These are phyloP conservation scores for Hetaerina americana DNA, from an alignment of 1,140 invertebrate species.

Conservation along the genomic window DNA sequence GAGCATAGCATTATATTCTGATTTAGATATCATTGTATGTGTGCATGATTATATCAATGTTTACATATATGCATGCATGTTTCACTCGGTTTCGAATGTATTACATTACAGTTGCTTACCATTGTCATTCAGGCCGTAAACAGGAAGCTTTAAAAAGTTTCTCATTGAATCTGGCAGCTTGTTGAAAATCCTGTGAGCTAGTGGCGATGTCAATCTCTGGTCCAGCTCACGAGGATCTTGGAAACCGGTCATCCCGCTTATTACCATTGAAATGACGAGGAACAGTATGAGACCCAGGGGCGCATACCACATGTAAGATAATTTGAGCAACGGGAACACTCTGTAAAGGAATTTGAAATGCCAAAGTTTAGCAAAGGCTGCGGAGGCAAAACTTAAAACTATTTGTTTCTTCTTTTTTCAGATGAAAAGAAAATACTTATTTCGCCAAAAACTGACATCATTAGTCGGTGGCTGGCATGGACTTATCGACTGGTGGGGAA, in stretches of 20 bases:
- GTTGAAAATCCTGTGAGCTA: background rate
- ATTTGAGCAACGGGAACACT: slow-evolving; percentile 37
- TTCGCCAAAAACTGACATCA: too few relatives aligned
- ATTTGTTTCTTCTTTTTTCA: too few relatives aligned
- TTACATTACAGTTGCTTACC: background rate
- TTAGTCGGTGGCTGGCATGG: too few relatives aligned
- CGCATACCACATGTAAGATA: slow-evolving; percentile 68
- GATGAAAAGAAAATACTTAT: too few relatives aligned
- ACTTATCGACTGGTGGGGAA: too few relatives aligned
- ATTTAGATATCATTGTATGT: background rate
- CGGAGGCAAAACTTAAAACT: too few relatives aligned
- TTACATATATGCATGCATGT: background rate
- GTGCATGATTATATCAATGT: background rate
- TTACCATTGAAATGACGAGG: slow-evolving; percentile 50
- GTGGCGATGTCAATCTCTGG: slow-evolving; percentile 36
- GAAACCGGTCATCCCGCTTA: slow-evolving; percentile 51
- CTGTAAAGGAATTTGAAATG: slow-evolving; percentile 5
- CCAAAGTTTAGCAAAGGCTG: background rate
- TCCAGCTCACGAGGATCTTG: slow-evolving; percentile 38
- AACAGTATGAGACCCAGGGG: slow-evolving; percentile 58
- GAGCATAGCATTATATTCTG: background rate
- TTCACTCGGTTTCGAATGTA: background rate
- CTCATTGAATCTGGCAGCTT: background rate
- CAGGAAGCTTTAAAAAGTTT: background rate
- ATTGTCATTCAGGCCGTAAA: background rate